Evolutionary conservation across 23 tunicate species (phyloP).

Genomic region (Phallusia fumigata): DNA sequence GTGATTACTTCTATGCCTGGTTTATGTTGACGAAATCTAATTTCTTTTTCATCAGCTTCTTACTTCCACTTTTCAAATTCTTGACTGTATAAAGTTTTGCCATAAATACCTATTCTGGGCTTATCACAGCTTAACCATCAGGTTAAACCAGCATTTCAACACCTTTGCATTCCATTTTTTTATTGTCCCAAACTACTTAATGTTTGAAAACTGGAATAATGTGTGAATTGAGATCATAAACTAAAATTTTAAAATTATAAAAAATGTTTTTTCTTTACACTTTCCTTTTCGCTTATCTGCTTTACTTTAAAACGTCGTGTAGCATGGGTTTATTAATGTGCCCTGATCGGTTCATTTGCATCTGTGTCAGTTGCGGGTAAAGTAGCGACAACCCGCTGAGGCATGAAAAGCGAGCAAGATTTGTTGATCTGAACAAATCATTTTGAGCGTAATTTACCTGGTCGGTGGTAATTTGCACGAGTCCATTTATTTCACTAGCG

Average conservation of each 20-base stretch:
- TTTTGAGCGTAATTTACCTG: not conserved
- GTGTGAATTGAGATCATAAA: too few species aligned
- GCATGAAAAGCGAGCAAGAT: not conserved
- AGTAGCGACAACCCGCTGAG: not conserved
- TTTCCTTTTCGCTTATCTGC: not conserved
- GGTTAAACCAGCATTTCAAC: too few species aligned
- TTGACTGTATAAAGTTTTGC: too few species aligned
- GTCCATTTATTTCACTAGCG: not conserved
- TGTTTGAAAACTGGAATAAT: too few species aligned
- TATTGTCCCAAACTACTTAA: too few species aligned
- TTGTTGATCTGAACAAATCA: not conserved
- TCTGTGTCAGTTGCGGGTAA: not conserved
- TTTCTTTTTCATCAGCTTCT: not conserved
- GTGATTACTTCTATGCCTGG: slow-evolving; percentile 40
- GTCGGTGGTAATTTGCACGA: slow-evolving; percentile 8
- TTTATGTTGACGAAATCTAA: slow-evolving; percentile 24
- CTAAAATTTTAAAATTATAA: too few species aligned
- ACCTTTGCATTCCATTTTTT: too few species aligned
- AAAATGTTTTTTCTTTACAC: not conserved
- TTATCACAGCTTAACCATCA: too few species aligned
- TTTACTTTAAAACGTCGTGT: not conserved
- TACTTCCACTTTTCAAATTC: too few species aligned
- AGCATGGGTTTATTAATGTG: slow-evolving; percentile 48
- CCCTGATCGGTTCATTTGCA: slow-evolving; percentile 26
- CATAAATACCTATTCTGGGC: too few species aligned